These are phyloP conservation scores for Diplodus sargus DNA, from an alignment of 2,797 vertebrate species.

Conservation along the genomic window DNA sequence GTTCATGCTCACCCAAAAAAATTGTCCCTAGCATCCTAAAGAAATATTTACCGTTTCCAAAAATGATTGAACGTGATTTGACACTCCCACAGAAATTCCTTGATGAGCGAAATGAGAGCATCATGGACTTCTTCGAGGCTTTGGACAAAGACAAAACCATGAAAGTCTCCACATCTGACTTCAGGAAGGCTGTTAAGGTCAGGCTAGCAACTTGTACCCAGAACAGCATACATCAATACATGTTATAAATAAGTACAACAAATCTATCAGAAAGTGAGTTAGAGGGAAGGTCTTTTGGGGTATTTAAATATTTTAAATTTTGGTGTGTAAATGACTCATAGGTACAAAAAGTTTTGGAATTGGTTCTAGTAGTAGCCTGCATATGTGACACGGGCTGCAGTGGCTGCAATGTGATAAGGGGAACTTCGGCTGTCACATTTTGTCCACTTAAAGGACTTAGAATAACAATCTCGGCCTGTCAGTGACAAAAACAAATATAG, in stretches of 20 bases:
- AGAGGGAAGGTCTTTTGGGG: too few species aligned
- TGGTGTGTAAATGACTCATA: too few species aligned
- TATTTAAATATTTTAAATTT: too few species aligned
- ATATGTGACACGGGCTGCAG: too few species aligned
- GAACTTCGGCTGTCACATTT: too few species aligned
- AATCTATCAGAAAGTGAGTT: neutral
- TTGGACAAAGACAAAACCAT: slow-evolving; percentile 72
- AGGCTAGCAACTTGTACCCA: slow-evolving; percentile 1
- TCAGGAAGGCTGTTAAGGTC: slow-evolving; percentile 58
- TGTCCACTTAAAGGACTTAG: too few species aligned
- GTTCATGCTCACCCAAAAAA: neutral
- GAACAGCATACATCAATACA: neutral
- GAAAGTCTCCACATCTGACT: slow-evolving; percentile 46
- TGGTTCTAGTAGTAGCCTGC: too few species aligned
- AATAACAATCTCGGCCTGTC: too few species aligned
- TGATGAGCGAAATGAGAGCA: slow-evolving; percentile 70
- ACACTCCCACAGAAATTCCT: slow-evolving; percentile 73
- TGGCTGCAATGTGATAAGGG: too few species aligned
- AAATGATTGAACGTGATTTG: slow-evolving; percentile 10
- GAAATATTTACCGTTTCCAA: neutral
- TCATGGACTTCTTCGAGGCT: slow-evolving; percentile 81
- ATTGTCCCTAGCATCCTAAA: neutral
- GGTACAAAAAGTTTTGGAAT: too few species aligned
- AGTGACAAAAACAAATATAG: too few species aligned
- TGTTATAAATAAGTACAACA: neutral